Conservation (phyloP, 2,888 invertebrate genomes). For the Melanotus villosus region DNA sequence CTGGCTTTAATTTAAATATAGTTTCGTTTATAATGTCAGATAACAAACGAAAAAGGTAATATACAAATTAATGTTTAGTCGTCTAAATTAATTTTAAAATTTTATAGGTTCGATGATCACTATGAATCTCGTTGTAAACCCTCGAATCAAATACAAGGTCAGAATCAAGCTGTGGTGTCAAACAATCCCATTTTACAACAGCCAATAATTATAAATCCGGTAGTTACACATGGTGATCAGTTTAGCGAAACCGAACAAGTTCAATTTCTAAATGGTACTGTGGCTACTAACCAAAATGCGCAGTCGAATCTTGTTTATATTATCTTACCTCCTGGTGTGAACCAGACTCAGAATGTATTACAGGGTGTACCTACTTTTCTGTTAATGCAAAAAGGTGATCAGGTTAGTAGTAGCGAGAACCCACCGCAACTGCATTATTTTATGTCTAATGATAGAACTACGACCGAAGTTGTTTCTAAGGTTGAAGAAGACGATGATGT, state of each 20-base stretch:
- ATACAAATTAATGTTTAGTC: neutral
- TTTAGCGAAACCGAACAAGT: slow-evolving; percentile 3
- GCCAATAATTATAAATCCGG: slow-evolving; percentile 6
- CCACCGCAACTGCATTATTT: slow-evolving; percentile 4
- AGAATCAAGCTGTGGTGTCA: neutral
- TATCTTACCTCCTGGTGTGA: neutral
- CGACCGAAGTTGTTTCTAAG: neutral
- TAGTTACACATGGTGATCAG: slow-evolving; percentile 11
- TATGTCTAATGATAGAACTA: neutral
- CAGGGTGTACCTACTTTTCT: slow-evolving; percentile 5
- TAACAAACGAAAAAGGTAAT: slow-evolving; percentile 42
- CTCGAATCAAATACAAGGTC: neutral
- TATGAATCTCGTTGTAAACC: neutral
- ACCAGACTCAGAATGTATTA: neutral
- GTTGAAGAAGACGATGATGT: neutral
- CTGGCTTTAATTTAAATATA: neutral
- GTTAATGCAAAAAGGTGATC: neutral
- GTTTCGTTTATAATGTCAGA: slow-evolving; percentile 6
- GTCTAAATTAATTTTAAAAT: too few relatives aligned
- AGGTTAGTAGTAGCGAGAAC: neutral
- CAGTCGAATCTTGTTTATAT: slow-evolving; percentile 21
- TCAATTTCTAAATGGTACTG: neutral
- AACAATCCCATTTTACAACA: slow-evolving; percentile 6
- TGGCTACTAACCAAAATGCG: neutral
- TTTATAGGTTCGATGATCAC: slow-evolving; percentile 12